phyloP scores from a whole-genome alignment of 2,888 invertebrate species.

The Lamellibrachia satsuma region DNA sequence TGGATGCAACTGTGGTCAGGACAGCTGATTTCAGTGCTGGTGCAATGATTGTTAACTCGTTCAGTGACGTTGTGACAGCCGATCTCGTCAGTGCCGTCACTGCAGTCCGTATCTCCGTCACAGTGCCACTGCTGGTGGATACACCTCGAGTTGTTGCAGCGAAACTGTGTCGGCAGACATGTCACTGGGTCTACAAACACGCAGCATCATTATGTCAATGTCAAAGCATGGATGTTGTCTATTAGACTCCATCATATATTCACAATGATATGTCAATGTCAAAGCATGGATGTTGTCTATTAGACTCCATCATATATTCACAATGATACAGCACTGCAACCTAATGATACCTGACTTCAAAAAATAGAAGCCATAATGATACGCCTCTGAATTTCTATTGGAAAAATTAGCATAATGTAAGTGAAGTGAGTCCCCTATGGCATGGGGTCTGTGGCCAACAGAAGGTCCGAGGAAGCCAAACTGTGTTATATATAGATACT shows the following conservation, averaged over 20 bases:
- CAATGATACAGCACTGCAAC: not conserved
- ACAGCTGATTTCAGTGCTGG: not conserved
- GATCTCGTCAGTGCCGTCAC: slow-evolving; percentile 47
- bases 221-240: too few species aligned
- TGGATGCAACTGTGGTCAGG: slow-evolving; percentile 74
- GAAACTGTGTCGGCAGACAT: not conserved
- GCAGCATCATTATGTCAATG: not conserved
- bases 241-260: not conserved
- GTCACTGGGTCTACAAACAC: not conserved
- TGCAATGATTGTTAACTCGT: not conserved
- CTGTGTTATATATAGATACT: too few species aligned
- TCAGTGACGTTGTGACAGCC: slow-evolving; percentile 33
- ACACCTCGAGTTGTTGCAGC: slow-evolving; percentile 67
- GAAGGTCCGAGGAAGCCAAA: too few species aligned
- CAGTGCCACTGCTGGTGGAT: slow-evolving; percentile 84
- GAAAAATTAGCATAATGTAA: too few species aligned
- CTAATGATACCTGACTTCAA: not conserved
- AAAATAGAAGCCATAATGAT: not conserved
- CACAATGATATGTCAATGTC: not conserved
- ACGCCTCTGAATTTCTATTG: too few species aligned
- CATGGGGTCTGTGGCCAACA: too few species aligned
- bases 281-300: too few species aligned
- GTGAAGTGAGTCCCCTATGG: too few species aligned
- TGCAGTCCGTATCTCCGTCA: slow-evolving; percentile 77
- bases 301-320: not conserved